These are phyloP conservation scores for Geophilus truncorum DNA, from an alignment of 2,888 invertebrate species.

Conservation along the genomic window DNA sequence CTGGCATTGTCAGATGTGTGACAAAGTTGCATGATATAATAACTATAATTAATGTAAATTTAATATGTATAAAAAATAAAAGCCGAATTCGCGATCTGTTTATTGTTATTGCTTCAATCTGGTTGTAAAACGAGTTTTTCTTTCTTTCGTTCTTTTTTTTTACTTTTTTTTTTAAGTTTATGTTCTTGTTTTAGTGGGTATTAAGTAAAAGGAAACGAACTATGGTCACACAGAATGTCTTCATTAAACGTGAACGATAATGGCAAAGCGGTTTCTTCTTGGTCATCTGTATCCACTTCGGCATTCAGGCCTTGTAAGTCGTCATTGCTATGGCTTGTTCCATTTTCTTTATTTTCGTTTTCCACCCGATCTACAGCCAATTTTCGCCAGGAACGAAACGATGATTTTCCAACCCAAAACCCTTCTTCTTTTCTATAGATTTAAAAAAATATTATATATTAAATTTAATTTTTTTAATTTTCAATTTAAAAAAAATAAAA, in stretches of 20 bases:
- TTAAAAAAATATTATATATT: neutral
- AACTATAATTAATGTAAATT: neutral
- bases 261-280: neutral
- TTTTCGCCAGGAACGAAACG: constrained; percentile 55
- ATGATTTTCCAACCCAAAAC: constrained; percentile 56
- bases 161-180: neutral
- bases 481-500: neutral
- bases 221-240: constrained; percentile 30
- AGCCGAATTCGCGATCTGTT: neutral
- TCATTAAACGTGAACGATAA: constrained; percentile 29
- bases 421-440: constrained; percentile 41
- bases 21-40: neutral
- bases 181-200: neutral
- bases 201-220: neutral
- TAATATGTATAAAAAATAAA: too few species aligned
- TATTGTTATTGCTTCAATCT: neutral
- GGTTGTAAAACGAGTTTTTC: neutral
- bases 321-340: neutral
- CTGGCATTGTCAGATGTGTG: neutral
- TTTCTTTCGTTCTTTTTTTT: neutral
- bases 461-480: neutral
- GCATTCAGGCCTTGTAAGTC: neutral
- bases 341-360: neutral
- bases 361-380: constrained; percentile 46
- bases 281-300: neutral